Conservation (phyloP, 2,113 vertebrate species). For the Podarcis muralis region DNA sequence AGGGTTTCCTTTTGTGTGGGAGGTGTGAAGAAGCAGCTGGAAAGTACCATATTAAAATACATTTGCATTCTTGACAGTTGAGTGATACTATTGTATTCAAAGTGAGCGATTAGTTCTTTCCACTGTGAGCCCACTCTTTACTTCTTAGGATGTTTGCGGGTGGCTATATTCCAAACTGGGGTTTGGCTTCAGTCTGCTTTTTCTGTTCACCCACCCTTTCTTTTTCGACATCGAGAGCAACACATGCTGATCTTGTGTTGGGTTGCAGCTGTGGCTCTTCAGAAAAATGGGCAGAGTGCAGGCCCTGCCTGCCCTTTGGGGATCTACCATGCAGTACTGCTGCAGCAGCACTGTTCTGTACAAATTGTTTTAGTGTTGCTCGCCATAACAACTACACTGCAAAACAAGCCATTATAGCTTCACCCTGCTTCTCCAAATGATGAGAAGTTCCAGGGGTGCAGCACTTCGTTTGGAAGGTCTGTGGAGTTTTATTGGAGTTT, state of each 20-base stretch:
- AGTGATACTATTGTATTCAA: too few relatives aligned
- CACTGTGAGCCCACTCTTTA: background rate
- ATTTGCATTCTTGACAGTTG: background rate
- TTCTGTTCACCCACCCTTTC: background rate
- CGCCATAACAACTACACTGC: background rate
- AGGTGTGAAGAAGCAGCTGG: background rate
- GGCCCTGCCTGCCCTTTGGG: background rate
- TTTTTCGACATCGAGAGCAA: background rate
- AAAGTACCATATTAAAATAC: conserved; percentile 19
- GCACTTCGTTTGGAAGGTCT: background rate
- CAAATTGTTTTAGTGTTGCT: background rate
- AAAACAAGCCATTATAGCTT: background rate
- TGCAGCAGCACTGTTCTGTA: background rate
- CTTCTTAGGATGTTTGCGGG: background rate
- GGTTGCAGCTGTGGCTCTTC: background rate
- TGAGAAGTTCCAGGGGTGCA: background rate
- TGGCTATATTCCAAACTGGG: background rate
- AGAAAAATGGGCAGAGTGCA: background rate
- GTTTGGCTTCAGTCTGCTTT: too few relatives aligned
- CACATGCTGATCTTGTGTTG: background rate
- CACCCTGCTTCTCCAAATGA: background rate
- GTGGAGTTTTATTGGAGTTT: background rate
- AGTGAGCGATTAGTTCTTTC: background rate
- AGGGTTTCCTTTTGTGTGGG: background rate
- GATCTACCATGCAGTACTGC: background rate